phyloP scores from a whole-genome alignment of 2,113 vertebrate genomes.

The Oryzias curvinotus region DNA sequence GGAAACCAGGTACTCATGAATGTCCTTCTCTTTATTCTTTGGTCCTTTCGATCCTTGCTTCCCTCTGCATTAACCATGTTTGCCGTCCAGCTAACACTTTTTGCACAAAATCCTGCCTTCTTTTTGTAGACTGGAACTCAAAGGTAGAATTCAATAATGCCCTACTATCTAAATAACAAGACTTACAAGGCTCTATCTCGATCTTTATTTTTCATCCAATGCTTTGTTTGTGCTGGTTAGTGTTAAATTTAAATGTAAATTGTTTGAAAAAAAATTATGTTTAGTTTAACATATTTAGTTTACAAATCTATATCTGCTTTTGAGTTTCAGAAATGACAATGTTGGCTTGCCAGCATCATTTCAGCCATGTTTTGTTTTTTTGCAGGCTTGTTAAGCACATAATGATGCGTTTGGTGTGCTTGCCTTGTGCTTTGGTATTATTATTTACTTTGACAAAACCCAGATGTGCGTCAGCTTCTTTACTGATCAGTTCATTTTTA shows the following conservation, averaged over 20 bases:
- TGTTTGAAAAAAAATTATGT: no score
- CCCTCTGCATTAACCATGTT: constrained; percentile 38
- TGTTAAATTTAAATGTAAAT: no score
- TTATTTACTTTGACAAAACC: constrained; percentile 57
- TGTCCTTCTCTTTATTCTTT: constrained; percentile 21
- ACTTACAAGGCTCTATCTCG: no score
- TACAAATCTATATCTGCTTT: constrained; percentile 65
- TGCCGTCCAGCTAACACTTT: constrained; percentile 61
- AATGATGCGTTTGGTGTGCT: constrained; percentile 69
- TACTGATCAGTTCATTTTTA: constrained; percentile 17
- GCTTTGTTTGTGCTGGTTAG: no score
- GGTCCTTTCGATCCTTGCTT: constrained; percentile 38
- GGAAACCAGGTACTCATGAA: constrained; percentile 98
- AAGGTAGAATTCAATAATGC: constrained; percentile 54
- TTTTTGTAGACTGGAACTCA: constrained; percentile 70
- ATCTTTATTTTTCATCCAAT: no score
- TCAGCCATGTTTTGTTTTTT: constrained; percentile 56
- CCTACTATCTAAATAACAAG: no score
- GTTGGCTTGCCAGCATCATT: constrained; percentile 49
- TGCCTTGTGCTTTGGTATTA: constrained; percentile 63
- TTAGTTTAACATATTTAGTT: no score
- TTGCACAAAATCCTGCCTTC: constrained; percentile 52
- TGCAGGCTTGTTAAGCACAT: constrained; percentile 60
- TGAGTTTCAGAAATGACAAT: constrained; percentile 68
- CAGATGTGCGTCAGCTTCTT: constrained; percentile 29